These are phyloP conservation scores for Scarus forsteni DNA, from an alignment of 2,797 vertebrate species.

Conservation along the genomic window DNA sequence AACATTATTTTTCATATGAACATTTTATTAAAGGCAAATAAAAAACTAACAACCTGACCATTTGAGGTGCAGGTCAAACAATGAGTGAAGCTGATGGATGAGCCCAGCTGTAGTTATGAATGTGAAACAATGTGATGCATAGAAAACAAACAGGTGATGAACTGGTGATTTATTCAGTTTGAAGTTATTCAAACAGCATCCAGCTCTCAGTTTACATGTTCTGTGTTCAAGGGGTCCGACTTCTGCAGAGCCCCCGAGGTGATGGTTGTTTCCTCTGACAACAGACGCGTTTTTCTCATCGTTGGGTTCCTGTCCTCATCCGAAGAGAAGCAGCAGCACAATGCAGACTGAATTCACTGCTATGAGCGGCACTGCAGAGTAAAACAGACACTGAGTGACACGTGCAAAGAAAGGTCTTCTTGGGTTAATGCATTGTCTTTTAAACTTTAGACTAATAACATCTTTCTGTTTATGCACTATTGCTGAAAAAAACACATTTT, in stretches of 20 bases:
- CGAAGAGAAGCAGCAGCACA: slow-evolving; percentile 91
- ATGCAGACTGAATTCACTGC: slow-evolving; percentile 92
- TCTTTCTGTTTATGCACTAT: not conserved
- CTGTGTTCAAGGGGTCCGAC: not conserved
- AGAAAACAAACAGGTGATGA: slow-evolving; percentile 1
- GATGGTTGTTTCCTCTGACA: slow-evolving; percentile 22
- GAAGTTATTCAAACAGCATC: slow-evolving; percentile 21
- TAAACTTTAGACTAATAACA: not conserved
- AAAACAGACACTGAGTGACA: slow-evolving; percentile 1
- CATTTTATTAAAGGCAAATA: not conserved
- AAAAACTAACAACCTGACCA: not conserved
- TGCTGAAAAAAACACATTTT: too few species aligned
- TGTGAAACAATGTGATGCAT: not conserved
- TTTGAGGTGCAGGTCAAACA: slow-evolving; percentile 11
- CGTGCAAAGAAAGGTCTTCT: not conserved
- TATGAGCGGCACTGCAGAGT: slow-evolving; percentile 90
- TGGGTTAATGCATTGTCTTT: not conserved
- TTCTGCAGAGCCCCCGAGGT: slow-evolving; percentile 51
- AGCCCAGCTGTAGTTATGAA: not conserved
- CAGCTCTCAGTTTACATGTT: slow-evolving; percentile 5
- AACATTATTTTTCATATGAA: not conserved
- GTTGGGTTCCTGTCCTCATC: slow-evolving; percentile 76
- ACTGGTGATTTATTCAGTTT: slow-evolving; percentile 13
- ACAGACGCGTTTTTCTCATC: not conserved
- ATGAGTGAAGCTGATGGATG: not conserved